A percentile compares a stretch with the other conserved stretches of the same genome.
Evolutionary conservation across 1,140 invertebrate species (phyloP).

Genomic region (Achatina immaculata): DNA sequence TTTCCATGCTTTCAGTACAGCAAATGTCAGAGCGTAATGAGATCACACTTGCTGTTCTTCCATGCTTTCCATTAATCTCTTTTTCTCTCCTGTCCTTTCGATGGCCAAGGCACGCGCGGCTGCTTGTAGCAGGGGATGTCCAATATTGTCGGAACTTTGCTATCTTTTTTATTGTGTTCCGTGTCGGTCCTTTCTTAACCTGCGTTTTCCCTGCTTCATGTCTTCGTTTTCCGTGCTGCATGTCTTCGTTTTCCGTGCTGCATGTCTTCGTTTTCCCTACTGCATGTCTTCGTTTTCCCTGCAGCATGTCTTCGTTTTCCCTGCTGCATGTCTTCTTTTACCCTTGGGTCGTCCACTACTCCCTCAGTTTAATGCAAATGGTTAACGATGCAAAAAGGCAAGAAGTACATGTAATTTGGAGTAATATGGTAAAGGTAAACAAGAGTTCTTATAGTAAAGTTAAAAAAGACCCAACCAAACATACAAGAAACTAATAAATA

Average conservation of each 20-base stretch:
- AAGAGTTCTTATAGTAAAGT: too few relatives aligned
- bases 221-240: not conserved
- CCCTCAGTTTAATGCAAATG: not conserved
- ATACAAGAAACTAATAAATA: too few relatives aligned
- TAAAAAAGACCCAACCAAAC: too few relatives aligned
- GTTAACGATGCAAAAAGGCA: not conserved
- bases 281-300: not conserved
- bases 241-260: not conserved
- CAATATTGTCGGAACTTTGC: constrained; percentile 26
- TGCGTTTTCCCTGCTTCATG: not conserved
- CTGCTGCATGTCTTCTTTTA: not conserved
- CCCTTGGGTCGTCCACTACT: constrained; percentile 19
- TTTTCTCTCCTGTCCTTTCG: constrained; percentile 20
- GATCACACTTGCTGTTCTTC: not conserved
- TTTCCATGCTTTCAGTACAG: not conserved
- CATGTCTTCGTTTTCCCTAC: constrained; percentile 18
- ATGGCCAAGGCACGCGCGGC: too few relatives aligned
- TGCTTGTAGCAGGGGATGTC: too few relatives aligned
- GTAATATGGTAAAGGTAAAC: too few relatives aligned
- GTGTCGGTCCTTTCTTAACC: constrained; percentile 21
- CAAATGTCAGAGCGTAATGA: too few relatives aligned
- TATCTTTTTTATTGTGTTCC: constrained; percentile 27
- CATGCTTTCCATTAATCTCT: constrained; percentile 32
- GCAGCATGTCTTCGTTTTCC: not conserved
- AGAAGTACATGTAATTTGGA: not conserved